Conservation (phyloP, 2,797 vertebrate species). For the Hipposideros larvatus region DNA sequence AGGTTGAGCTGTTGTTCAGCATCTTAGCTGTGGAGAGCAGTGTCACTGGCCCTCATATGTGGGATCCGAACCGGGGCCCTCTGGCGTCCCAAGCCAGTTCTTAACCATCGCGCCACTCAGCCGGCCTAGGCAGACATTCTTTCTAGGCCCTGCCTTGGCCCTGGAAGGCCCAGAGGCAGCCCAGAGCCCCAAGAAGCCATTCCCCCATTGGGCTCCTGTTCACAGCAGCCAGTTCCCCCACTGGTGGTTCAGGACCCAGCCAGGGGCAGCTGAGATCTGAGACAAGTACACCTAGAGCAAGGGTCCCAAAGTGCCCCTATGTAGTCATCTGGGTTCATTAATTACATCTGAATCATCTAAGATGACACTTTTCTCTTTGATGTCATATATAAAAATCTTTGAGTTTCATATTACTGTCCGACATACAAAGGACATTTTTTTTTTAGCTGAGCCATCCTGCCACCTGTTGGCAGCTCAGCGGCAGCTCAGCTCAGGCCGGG, state of each 20-base stretch:
- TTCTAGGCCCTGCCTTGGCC: not conserved
- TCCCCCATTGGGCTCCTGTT: not conserved
- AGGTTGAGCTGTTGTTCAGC: too few relatives aligned
- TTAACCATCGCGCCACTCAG: too few relatives aligned
- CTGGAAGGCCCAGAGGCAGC: not conserved
- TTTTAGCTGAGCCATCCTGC: too few relatives aligned
- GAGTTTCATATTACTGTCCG: not conserved
- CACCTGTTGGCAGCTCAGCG: too few relatives aligned
- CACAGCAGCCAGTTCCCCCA: not conserved
- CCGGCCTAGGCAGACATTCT: not conserved
- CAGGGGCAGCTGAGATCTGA: not conserved
- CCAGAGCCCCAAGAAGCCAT: accelerated
- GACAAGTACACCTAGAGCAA: too few relatives aligned
- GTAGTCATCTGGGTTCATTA: not conserved
- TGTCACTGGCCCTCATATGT: too few relatives aligned
- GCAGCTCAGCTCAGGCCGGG: too few relatives aligned
- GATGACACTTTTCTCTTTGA: not conserved
- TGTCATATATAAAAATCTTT: not conserved
- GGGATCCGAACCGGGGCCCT: too few relatives aligned
- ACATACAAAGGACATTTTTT: too few relatives aligned
- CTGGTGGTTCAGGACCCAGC: not conserved
- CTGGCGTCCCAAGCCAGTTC: too few relatives aligned
- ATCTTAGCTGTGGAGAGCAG: too few relatives aligned
- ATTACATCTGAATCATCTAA: not conserved
- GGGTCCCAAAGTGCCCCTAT: too few relatives aligned